Evolutionary conservation across 2,888 invertebrate genomes (phyloP).

Genomic region (Epinotia bilunana): DNA sequence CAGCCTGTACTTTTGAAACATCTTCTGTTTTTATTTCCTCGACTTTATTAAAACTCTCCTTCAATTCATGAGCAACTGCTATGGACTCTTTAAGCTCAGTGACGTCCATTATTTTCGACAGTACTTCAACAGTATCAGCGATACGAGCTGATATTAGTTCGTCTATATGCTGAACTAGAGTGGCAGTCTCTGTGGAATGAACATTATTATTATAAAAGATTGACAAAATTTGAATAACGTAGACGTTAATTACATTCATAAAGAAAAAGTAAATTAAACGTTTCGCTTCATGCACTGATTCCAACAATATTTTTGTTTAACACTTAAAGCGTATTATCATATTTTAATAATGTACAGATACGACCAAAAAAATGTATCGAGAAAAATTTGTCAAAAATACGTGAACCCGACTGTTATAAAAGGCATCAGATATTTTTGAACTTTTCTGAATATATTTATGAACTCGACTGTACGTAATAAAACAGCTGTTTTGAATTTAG

Average conservation of each 20-base stretch:
- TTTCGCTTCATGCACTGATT: background rate
- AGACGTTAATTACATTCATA: background rate
- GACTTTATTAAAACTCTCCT: constrained; percentile 47
- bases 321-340: background rate
- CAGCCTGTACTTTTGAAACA: constrained; percentile 47
- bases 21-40: constrained; percentile 2
- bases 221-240: background rate
- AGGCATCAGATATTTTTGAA: no score
- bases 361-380: no score
- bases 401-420: no score
- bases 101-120: constrained; percentile 48
- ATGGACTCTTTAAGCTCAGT: constrained; percentile 53
- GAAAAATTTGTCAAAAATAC: no score
- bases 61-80: constrained; percentile 49
- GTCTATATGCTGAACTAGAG: constrained; percentile 54
- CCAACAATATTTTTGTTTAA: background rate
- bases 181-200: constrained; percentile 42
- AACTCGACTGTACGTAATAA: background rate
- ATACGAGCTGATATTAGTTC: constrained; percentile 54
- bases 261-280: background rate
- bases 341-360: background rate
- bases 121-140: constrained; percentile 49
- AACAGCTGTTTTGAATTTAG: background rate
- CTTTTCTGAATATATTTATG: no score
- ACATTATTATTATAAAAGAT: background rate